Conservation (phyloP, 1,140 invertebrate genomes). For the Coelopa frigida region DNA sequence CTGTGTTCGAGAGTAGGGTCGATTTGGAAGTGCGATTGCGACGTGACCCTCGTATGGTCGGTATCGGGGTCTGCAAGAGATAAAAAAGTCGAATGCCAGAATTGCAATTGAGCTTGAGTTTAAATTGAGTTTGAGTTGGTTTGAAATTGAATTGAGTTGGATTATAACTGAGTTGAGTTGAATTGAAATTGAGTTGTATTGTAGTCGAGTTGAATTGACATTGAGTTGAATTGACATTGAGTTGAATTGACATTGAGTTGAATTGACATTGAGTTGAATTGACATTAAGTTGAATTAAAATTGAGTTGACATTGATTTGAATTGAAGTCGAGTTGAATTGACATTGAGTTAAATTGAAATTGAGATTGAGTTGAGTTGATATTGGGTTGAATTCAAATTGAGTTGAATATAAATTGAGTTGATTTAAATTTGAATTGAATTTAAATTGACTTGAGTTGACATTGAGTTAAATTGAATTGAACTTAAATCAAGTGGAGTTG, state of each 20-base stretch:
- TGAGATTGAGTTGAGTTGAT: too few species aligned
- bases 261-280: neutral
- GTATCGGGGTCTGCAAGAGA: constrained; percentile 44
- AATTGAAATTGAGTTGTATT: constrained; percentile 5
- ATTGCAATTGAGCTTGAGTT: too few species aligned
- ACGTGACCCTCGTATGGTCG: constrained; percentile 42
- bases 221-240: neutral
- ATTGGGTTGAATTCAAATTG: too few species aligned
- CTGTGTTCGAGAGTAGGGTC: constrained; percentile 43
- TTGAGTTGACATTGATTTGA: too few species aligned
- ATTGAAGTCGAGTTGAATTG: too few species aligned
- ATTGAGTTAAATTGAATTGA: too few species aligned
- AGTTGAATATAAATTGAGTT: too few species aligned
- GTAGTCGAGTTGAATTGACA: neutral
- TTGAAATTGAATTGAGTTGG: neutral
- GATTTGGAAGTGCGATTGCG: constrained; percentile 44
- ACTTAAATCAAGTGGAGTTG: too few species aligned
- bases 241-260: neutral
- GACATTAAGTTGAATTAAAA: neutral
- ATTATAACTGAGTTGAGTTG: neutral
- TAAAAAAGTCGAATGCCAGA: constrained; percentile 23
- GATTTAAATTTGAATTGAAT: too few species aligned
- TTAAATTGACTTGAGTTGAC: too few species aligned
- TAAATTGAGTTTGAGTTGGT: neutral
- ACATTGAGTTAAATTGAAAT: too few species aligned